Evolutionary conservation across 2,113 vertebrate species (phyloP).

Genomic region (Scopus umbretta): DNA sequence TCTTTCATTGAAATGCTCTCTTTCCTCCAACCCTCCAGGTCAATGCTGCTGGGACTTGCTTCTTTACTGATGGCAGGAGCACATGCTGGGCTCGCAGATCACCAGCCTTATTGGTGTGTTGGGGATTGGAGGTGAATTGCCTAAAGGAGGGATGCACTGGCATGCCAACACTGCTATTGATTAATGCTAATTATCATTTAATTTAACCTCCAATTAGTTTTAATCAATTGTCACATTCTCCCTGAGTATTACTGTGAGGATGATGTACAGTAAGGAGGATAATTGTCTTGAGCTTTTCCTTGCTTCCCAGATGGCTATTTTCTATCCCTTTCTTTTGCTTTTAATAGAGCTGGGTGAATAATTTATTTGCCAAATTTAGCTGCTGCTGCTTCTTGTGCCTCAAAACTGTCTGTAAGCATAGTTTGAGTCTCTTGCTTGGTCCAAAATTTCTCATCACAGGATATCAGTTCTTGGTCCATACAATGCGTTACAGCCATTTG

Average conservation of each 20-base stretch:
- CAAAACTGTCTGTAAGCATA: background rate
- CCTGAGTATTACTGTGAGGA: background rate
- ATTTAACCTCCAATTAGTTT: conserved; percentile 68
- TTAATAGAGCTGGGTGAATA: conserved; percentile 18
- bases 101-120: conserved; percentile 47
- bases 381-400: background rate
- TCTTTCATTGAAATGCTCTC: conserved; percentile 17
- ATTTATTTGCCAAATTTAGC: conserved; percentile 36
- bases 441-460: conserved; percentile 1
- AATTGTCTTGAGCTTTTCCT: conserved; percentile 37
- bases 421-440: background rate
- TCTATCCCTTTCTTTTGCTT: conserved; percentile 1
- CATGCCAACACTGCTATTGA: conserved; percentile 57
- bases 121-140: conserved; percentile 59
- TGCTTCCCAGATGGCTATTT: conserved; percentile 40
- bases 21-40: background rate
- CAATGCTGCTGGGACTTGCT: conserved; percentile 27
- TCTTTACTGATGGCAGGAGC: conserved; percentile 31
- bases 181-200: conserved; percentile 69
- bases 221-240: conserved; percentile 65
- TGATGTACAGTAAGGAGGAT: background rate
- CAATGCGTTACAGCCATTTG: background rate
- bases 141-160: conserved; percentile 26
- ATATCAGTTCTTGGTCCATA: background rate
- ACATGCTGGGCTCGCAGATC: conserved; percentile 30